These are phyloP conservation scores for Rhabdomys dilectus DNA, from an alignment of 2,113 vertebrate species.

Conservation along the genomic window DNA sequence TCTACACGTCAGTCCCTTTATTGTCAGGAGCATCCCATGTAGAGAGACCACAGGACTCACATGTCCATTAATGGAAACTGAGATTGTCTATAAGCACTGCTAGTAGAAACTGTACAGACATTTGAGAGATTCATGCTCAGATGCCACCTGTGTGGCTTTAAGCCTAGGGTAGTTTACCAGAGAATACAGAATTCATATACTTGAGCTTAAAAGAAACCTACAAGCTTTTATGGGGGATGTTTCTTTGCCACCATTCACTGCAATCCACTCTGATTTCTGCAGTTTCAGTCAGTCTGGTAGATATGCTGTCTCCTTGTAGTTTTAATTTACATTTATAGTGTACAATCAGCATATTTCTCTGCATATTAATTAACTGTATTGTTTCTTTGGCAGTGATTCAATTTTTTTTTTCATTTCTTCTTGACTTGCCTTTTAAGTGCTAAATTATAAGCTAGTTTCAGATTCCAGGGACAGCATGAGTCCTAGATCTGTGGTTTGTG, in stretches of 20 bases:
- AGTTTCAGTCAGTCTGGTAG: not conserved
- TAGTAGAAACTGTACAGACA: not conserved
- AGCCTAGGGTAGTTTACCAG: not conserved
- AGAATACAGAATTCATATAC: not conserved
- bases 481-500: not conserved
- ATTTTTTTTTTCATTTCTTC: slow-evolving; percentile 16
- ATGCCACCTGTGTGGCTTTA: not conserved
- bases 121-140: not conserved
- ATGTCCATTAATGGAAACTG: not conserved
- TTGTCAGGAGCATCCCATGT: not conserved
- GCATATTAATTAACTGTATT: slow-evolving; percentile 47
- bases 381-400: not conserved
- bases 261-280: not conserved
- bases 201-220: not conserved
- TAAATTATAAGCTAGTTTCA: slow-evolving; percentile 9
- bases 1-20: not conserved
- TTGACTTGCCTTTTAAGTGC: slow-evolving; percentile 7
- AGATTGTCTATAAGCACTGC: not conserved
- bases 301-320: not conserved
- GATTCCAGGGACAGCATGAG: not conserved
- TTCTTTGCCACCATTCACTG: not conserved
- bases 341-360: slow-evolving; percentile 4
- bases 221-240: not conserved
- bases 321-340: slow-evolving; percentile 41
- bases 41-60: not conserved